Conservation (phyloP, 2,113 vertebrate species). For the Tragelaphus strepsiceros region DNA sequence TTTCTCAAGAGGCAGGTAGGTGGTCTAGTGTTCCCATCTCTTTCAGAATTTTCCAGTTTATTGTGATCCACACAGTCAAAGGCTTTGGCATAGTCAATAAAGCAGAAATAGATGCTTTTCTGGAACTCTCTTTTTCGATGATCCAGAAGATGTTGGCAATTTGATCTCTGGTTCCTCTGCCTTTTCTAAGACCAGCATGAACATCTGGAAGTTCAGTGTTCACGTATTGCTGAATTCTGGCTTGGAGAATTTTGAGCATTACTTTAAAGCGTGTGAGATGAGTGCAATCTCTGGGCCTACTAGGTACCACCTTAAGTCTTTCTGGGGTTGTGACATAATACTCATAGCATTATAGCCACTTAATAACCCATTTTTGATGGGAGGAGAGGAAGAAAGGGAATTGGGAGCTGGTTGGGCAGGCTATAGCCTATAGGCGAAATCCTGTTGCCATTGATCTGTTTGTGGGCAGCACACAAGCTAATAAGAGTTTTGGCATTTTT, state of each 20-base stretch:
- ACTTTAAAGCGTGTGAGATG: not conserved
- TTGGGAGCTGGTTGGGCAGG: not conserved
- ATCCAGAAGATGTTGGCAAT: not conserved
- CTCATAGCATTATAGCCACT: not conserved
- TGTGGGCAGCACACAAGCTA: not conserved
- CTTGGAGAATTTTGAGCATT: not conserved
- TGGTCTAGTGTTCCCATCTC: too few species aligned
- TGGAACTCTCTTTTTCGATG: not conserved
- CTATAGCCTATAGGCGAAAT: not conserved
- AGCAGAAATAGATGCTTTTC: not conserved
- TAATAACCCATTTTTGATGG: not conserved
- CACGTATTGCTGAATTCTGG: not conserved
- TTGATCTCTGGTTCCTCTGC: not conserved
- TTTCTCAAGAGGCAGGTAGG: too few species aligned
- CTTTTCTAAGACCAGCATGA: not conserved
- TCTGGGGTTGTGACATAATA: not conserved
- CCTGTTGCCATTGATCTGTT: not conserved
- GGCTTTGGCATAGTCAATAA: not conserved
- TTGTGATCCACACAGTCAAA: too few species aligned
- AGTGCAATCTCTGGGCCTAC: not conserved
- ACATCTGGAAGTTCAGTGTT: not conserved
- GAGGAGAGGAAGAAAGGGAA: not conserved
- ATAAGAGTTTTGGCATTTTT: not conserved
- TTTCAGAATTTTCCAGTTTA: too few species aligned
- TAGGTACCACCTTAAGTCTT: not conserved